Evolutionary conservation across 2,888 invertebrate species (phyloP), one percentile per base, ranked within the genome.

Genomic region (Baccha elongata): DNA sequence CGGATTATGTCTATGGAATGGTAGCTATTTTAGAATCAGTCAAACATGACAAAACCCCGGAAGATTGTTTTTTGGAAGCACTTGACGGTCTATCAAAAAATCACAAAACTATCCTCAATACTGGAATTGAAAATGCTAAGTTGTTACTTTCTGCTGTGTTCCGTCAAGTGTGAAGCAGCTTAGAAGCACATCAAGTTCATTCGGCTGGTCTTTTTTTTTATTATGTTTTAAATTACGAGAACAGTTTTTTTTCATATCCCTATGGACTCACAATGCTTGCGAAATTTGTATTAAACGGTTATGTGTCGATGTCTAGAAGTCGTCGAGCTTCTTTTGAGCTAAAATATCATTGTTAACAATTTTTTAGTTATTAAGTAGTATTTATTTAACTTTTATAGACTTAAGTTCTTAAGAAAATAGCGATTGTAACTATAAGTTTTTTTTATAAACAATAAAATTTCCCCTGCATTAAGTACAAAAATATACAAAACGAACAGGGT

Each of bases 161-260:
- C 74, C 92, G 93, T 86, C 94, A 96, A 86, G 96, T 97, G 11
- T 95, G 97, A 89, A 93, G 93, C 78, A 94, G 96, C 73, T 91
- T 98, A 26, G 95, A 96, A 86, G 94, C 95, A 88, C 94, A 95
- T 85, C 94, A 94, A 87, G 93, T 98, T n/a, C 93, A 94, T 73
- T 94, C 95, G 21, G 95, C 97, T 0, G 98, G 98, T 0, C 96
- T 97, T 0, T 98, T 98, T 90, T 93, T 96, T 48, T 98, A 98
- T 89, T 95, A 96, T 85, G 93, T 96, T 40, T 92, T 98, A 62
- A 95, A 95, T 85, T 97, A 97, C 92, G 96, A 96, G 78, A 90
- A 89, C 74, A 86, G 86, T 8, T 90, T 88, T 86, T 94, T 93
- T 86, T 92, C 93, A 84, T 93, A 94, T 86, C 94, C 94, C 0